Percentiles rank a stretch among this genome's conserved stretches.
Conservation (phyloP, 2,888 invertebrate genomes). For the Andrena bucephala region DNA sequence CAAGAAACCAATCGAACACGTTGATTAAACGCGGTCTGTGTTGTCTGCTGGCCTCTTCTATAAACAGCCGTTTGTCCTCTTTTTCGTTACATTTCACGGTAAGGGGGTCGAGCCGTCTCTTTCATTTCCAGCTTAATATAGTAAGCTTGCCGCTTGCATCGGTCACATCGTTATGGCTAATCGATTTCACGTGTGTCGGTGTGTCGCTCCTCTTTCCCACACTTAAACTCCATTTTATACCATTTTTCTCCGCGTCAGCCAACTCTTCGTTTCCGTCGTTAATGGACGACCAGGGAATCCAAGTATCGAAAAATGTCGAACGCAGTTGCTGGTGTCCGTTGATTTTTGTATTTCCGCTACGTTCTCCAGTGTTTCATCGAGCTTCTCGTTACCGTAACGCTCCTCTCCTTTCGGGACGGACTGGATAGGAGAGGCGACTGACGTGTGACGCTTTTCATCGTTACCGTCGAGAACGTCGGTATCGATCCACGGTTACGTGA, state of each 20-base stretch:
- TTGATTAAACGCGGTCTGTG: constrained; percentile 50
- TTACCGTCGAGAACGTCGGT: constrained; percentile 30
- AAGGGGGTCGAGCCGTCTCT: not conserved
- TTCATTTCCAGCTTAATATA: constrained; percentile 47
- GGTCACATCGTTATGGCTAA: constrained; percentile 1
- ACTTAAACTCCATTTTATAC: not conserved
- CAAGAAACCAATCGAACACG: constrained; percentile 54
- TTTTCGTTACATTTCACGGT: not conserved
- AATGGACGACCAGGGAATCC: not conserved
- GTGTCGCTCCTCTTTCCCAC: constrained; percentile 1
- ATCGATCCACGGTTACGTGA: constrained; percentile 32
- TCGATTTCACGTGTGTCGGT: constrained; percentile 8
- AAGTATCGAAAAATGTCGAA: not conserved
- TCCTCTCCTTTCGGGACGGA: not conserved
- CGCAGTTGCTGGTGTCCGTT: not conserved
- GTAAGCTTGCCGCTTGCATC: not conserved
- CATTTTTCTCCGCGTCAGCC: not conserved
- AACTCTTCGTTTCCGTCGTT: not conserved
- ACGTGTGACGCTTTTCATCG: constrained; percentile 38
- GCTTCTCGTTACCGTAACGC: not conserved
- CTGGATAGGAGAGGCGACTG: constrained; percentile 2
- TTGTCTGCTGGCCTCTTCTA: not conserved
- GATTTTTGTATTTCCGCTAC: not conserved
- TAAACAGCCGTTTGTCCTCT: constrained; percentile 22
- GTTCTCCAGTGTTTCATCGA: not conserved